Evolutionary conservation across 2,113 vertebrate genomes (phyloP), one percentile per base, ranked within the genome.

Genomic region (Tachuris rubrigastra): DNA sequence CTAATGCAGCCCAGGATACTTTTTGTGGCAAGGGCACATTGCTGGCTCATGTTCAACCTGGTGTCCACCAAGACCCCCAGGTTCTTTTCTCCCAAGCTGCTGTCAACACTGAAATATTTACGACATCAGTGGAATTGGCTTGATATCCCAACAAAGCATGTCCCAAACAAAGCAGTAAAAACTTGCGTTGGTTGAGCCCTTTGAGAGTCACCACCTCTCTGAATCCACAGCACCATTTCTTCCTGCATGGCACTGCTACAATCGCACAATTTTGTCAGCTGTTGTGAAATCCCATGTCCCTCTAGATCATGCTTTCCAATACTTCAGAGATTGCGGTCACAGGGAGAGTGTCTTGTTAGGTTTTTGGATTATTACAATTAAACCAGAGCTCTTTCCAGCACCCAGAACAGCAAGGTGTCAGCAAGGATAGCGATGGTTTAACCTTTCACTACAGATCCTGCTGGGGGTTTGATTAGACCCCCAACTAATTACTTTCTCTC

Each of bases 401-500:
- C 28, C n/a, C 72, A 68, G 39, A 91, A 60, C 52, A 91, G 47
- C 66, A 63, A 86, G 59, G 25, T 49, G 33, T 77, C 53, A 71
- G 50, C 50, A 77, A 77, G 27, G 24, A 35, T 82, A 93, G 82
- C 75, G 39, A 55, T 93, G 67, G 20, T 74, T 95, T 86, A 90
- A 88, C 59, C 55, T 74, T 71, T 52, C 56, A 33, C 31, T 77
- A 41, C 35, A 77, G 88, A 90, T 74, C 31, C 50, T 67, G 10
- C 72, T 49, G 1, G 0, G 15, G 16, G 56, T 92, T 96, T 93
- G 39, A 88, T 77, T 88, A 93, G 72, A 60, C 35, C 65, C 35
- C 59, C 63, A 77, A 77, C 67, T 88, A 91, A 82, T 91, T 66
- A 44, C 47, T 93, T 93, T 94, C 75, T 78, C 49, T 83, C 59